Evolutionary conservation across 1,140 invertebrate genomes (phyloP).

Genomic region (Antheraea mylitta): DNA sequence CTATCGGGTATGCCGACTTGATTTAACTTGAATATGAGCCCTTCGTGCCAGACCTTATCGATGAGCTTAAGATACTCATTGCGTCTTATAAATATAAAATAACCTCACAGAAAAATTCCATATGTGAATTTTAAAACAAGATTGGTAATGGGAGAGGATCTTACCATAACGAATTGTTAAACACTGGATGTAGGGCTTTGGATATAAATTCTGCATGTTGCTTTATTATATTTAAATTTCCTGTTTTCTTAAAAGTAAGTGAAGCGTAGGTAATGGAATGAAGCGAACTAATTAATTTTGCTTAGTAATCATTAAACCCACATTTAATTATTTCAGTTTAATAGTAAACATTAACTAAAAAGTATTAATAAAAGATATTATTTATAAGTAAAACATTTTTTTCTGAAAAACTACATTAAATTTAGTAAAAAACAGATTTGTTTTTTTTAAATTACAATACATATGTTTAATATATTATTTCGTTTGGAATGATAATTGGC

Average conservation of each 20-base stretch:
- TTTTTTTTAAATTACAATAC: too few relatives aligned
- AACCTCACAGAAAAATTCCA: neutral
- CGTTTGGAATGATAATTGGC: too few relatives aligned
- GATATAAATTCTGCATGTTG: neutral
- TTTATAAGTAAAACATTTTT: too few relatives aligned
- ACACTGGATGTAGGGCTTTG: neutral
- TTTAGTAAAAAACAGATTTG: too few relatives aligned
- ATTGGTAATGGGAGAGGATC: neutral
- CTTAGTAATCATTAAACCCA: neutral
- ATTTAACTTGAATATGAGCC: too few relatives aligned
- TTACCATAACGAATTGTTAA: neutral
- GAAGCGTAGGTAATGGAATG: neutral
- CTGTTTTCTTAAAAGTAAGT: neutral
- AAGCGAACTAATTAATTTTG: neutral
- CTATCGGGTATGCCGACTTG: too few relatives aligned
- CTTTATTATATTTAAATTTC: neutral
- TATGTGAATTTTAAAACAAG: neutral
- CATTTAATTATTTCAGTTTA: too few relatives aligned
- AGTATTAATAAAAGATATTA: too few relatives aligned
- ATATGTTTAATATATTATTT: too few relatives aligned
- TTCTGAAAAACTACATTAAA: too few relatives aligned
- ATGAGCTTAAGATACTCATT: neutral
- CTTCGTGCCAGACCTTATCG: too few relatives aligned
- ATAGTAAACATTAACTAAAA: too few relatives aligned
- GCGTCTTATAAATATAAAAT: neutral